Evolutionary conservation across 2,113 vertebrate species (phyloP).

Genomic region (Tenebrosternarchus preto): DNA sequence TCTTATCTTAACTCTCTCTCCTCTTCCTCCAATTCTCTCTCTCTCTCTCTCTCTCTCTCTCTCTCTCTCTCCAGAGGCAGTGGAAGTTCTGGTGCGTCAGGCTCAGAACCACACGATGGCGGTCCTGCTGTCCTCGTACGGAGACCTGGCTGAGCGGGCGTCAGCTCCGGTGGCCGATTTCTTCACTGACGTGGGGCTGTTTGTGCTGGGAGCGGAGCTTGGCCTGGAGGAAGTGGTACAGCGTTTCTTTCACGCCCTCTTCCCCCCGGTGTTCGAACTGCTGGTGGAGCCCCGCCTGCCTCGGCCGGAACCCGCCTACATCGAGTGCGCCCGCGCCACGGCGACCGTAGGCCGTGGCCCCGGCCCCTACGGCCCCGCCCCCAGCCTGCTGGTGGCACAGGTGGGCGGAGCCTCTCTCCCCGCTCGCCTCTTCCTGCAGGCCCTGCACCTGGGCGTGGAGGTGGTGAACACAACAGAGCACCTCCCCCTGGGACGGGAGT

Average conservation of each 20-base stretch:
- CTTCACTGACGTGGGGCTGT: slow-evolving; percentile 84
- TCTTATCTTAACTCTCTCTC: too few species aligned
- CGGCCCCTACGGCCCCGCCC: slow-evolving; percentile 71
- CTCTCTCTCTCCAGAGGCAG: slow-evolving; percentile 73
- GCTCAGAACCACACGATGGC: slow-evolving; percentile 81
- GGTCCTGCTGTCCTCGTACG: slow-evolving; percentile 74
- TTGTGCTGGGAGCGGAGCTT: slow-evolving; percentile 81
- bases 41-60: neutral
- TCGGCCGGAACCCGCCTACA: slow-evolving; percentile 71
- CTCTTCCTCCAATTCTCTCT: neutral
- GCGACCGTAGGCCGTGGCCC: slow-evolving; percentile 65
- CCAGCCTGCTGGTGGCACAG: slow-evolving; percentile 69
- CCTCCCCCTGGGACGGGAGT: slow-evolving; percentile 80
- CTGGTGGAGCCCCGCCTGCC: slow-evolving; percentile 73
- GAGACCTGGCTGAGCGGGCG: slow-evolving; percentile 74
- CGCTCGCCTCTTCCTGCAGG: slow-evolving; percentile 81
- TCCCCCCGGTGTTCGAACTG: slow-evolving; percentile 81
- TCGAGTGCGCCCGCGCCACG: slow-evolving; percentile 75
- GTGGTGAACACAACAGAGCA: slow-evolving; percentile 91
- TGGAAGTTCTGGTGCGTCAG: slow-evolving; percentile 79
- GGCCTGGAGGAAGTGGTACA: slow-evolving; percentile 77
- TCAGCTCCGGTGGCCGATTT: slow-evolving; percentile 71
- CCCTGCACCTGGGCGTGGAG: slow-evolving; percentile 86
- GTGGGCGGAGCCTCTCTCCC: slow-evolving; percentile 73
- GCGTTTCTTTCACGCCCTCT: slow-evolving; percentile 84